phyloP scores from a whole-genome alignment of 2,113 vertebrate genomes.

The Callopanchax toddi region DNA sequence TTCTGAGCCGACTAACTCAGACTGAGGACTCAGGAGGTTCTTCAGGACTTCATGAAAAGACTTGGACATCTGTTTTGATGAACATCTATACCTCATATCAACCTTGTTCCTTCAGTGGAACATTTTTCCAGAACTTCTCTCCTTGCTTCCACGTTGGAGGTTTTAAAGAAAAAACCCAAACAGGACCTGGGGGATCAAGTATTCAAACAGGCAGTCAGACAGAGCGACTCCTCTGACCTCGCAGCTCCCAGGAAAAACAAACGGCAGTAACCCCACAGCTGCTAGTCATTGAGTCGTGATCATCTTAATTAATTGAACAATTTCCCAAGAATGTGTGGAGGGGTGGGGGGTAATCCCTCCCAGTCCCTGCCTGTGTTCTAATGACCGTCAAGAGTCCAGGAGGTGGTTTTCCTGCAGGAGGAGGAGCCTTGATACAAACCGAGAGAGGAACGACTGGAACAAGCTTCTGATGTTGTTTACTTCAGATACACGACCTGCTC shows the following conservation, averaged over 20 bases:
- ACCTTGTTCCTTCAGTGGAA: conserved; percentile 32
- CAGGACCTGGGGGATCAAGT: conserved; percentile 87
- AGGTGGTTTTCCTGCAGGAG: not conserved
- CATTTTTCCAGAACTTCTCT: conserved; percentile 77
- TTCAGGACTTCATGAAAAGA: no score
- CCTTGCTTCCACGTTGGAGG: conserved; percentile 59
- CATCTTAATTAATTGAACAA: conserved; percentile 93
- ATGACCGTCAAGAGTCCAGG: conserved; percentile 64
- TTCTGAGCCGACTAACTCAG: no score
- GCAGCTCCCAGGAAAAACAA: conserved; percentile 86
- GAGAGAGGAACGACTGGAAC: no score
- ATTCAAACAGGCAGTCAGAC: conserved; percentile 94
- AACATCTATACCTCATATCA: no score
- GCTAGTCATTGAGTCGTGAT: conserved; percentile 90
- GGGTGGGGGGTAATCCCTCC: conserved; percentile 58
- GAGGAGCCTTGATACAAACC: conserved; percentile 7
- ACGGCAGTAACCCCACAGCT: conserved; percentile 89
- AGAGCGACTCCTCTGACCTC: conserved; percentile 88
- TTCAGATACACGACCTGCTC: no score
- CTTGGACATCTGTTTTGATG: no score
- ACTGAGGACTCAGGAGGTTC: no score
- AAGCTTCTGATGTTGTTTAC: no score
- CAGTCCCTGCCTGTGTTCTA: conserved; percentile 48
- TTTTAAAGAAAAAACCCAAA: conserved; percentile 65
- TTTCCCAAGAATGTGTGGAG: conserved; percentile 86